Evolutionary conservation across 1,140 invertebrate genomes (phyloP), one percentile per base, ranked within the genome.

Genomic region (Chymomyza costata): DNA sequence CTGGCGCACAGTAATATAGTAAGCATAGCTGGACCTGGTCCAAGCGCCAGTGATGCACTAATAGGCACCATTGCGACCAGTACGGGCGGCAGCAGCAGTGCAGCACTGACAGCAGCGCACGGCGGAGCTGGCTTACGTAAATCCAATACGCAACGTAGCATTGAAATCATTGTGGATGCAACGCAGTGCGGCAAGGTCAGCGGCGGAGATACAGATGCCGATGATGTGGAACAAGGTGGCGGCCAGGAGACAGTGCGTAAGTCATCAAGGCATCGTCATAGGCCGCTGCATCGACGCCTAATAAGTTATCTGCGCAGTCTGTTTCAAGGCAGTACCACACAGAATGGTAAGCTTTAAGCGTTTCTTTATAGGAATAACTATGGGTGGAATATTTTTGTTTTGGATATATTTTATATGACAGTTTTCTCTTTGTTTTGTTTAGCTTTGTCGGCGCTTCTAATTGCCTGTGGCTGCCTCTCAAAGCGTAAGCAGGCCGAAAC

Each of bases 151-250:
- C 82, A 83, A 30, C 82, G 82, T 28, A 84, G 71, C 64, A 82
- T 84, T 38, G 82, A 84, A 65, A 84, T 84, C 17, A 83, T 84
- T 32, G 82, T 84, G 53, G 82, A 84, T 46, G 82, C 82, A 19
- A 63, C 69, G 7, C 73, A 84, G 15, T 71, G 74, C 17, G 65
- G 82, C 43, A 70, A 57, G 54, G 58, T 69, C n/a, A 28, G 53
- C 44, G 17, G 45, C 35, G 40, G 7, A 6, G 16, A 19, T 15
- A 28, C 10, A 6, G 56, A 55, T 13, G 41, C 35, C 0, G 69
- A 83, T 19, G 82, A 84, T 41, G 58, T 82, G 5, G 82, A 84
- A 43, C 82, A 84, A 44, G 82, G 82, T 10, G 70, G 51, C n/a
- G 71, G 57, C n/a, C 66, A 66, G 55, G 71, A 78, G n/a, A 57